A percentile compares a stretch with the other conserved stretches of the same genome.
Evolutionary conservation across 2,113 vertebrate species (phyloP).

Genomic region (Saccopteryx leptura): DNA sequence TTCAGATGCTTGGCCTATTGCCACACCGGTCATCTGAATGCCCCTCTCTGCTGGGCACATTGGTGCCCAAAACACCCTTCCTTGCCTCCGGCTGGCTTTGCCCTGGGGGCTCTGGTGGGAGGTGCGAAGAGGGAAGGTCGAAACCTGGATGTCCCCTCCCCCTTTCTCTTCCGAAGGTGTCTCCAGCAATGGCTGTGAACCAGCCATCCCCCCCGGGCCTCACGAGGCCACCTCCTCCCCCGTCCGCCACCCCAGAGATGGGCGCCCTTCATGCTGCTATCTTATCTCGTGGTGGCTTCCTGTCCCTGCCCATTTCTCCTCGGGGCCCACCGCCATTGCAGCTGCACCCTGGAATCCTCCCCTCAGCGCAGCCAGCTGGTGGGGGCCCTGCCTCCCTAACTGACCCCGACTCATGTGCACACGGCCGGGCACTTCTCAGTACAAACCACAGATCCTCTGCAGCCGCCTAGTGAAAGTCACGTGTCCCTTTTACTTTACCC

Average conservation of each 20-base stretch:
- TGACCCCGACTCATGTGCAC: background rate
- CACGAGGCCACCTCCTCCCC: no score
- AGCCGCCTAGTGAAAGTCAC: background rate
- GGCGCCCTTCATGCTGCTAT: fast-evolving
- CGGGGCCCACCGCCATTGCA: fast-evolving
- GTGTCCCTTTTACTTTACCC: background rate
- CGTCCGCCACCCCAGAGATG: fast-evolving
- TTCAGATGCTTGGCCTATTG: fast-evolving
- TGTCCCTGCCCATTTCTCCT: no score
- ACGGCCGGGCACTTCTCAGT: no score
- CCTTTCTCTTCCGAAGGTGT: background rate
- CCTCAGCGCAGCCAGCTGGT: no score
- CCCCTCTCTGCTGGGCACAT: fast-evolving
- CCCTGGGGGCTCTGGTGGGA: background rate
- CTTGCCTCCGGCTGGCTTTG: background rate
- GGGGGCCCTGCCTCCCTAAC: background rate
- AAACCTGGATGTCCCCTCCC: background rate
- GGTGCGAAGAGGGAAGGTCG: no score
- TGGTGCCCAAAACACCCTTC: fast-evolving
- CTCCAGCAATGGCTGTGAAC: fast-evolving
- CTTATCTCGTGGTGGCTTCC: background rate
- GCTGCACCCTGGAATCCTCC: background rate
- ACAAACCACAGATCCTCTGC: fast-evolving
- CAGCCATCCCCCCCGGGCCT: fast-evolving
- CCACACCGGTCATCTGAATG: fast-evolving